Conservation (phyloP, 2,888 invertebrate genomes). For the Amblyjoppa fuscipennis region DNA sequence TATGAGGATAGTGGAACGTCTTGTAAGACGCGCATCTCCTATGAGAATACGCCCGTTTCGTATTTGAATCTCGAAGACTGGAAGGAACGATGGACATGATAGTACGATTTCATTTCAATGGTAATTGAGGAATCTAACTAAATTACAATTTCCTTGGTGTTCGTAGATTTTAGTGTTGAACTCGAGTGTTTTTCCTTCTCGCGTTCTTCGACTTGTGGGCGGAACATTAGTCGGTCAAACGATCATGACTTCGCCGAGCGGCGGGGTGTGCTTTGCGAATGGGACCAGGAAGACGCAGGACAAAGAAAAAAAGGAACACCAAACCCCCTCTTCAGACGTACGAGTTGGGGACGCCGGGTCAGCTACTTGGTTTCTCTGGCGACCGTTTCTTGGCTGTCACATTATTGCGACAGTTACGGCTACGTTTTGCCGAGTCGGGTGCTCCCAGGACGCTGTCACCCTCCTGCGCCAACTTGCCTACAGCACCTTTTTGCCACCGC, state of each 20-base stretch:
- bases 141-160: background rate
- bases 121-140: background rate
- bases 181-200: background rate
- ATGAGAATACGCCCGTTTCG: background rate
- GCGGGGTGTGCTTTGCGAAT: slow-evolving; percentile 32
- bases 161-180: background rate
- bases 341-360: slow-evolving; percentile 44
- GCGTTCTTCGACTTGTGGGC: slow-evolving; percentile 34
- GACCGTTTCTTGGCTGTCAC: slow-evolving; percentile 81
- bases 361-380: slow-evolving; percentile 67
- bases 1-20: background rate
- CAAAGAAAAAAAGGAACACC: slow-evolving; percentile 19
- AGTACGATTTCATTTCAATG: background rate
- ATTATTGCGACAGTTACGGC: slow-evolving; percentile 79
- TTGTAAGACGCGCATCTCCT: background rate
- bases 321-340: slow-evolving; percentile 5
- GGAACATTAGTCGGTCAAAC: slow-evolving; percentile 72
- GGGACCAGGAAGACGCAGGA: slow-evolving; percentile 35
- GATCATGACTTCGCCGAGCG: slow-evolving; percentile 63
- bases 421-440: slow-evolving; percentile 63
- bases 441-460: slow-evolving; percentile 57
- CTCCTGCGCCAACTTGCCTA: slow-evolving; percentile 40
- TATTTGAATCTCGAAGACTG: background rate
- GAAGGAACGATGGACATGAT: background rate
- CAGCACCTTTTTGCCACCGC: slow-evolving; percentile 16